Conservation (phyloP, 2,797 vertebrate species). For the Anguilla marmorata region DNA sequence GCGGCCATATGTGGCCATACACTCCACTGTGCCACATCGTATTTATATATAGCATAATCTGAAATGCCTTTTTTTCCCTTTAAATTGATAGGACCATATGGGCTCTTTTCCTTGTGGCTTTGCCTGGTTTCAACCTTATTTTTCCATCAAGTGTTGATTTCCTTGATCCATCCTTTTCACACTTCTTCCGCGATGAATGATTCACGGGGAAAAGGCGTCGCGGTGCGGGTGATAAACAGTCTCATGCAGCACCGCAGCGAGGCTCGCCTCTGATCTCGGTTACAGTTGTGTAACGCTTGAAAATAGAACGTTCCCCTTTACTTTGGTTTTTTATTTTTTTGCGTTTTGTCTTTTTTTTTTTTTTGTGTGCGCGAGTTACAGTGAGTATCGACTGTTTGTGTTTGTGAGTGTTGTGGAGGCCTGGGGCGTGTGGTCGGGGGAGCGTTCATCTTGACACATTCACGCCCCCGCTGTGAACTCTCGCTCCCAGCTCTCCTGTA, state of each 20-base stretch:
- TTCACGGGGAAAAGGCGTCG: slow-evolving; percentile 70
- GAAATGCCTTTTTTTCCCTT: background rate
- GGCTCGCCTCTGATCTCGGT: slow-evolving; percentile 76
- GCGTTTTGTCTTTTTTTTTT: slow-evolving; percentile 51
- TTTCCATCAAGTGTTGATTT: slow-evolving; percentile 75
- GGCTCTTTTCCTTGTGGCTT: slow-evolving; percentile 58
- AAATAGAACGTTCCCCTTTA: slow-evolving; percentile 69
- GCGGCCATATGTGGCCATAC: slow-evolving; percentile 41
- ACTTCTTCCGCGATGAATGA: slow-evolving; percentile 73
- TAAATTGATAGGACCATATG: slow-evolving; percentile 29
- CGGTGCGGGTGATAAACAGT: slow-evolving; percentile 63
- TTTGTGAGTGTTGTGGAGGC: slow-evolving; percentile 80
- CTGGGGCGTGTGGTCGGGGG: slow-evolving; percentile 74
- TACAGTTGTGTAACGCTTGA: slow-evolving; percentile 79
- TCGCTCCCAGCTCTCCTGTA: slow-evolving; percentile 75
- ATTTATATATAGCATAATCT: slow-evolving; percentile 13
- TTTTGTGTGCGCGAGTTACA: slow-evolving; percentile 72
- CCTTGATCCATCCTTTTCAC: slow-evolving; percentile 68
- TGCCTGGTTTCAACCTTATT: slow-evolving; percentile 71
- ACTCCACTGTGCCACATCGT: slow-evolving; percentile 19
- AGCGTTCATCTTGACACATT: slow-evolving; percentile 80
- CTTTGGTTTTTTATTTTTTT: slow-evolving; percentile 59
- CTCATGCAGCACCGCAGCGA: slow-evolving; percentile 58
- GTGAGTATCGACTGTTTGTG: slow-evolving; percentile 83
- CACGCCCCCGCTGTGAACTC: slow-evolving; percentile 83